Conservation (phyloP, 2,113 vertebrate species). For the Glaucidium brasilianum region DNA sequence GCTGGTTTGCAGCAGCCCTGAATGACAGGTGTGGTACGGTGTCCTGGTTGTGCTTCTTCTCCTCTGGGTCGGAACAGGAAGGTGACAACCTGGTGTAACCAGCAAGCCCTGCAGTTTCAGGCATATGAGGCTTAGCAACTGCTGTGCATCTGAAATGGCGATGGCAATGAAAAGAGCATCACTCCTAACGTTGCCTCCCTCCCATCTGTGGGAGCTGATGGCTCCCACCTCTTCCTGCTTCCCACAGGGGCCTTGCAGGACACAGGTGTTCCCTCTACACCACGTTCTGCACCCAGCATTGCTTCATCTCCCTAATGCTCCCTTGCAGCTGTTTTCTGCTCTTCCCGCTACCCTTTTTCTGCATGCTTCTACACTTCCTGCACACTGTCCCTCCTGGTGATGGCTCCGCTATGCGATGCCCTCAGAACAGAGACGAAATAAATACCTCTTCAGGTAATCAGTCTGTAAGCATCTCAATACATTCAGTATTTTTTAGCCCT, state of each 20-base stretch:
- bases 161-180: not conserved
- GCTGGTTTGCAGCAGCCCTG: not conserved
- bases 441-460: not conserved
- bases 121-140: not conserved
- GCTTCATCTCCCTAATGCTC: not conserved
- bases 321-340: not conserved
- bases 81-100: not conserved
- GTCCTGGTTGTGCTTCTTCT: not conserved
- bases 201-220: not conserved
- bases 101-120: not conserved
- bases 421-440: not conserved
- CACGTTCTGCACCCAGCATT: not conserved
- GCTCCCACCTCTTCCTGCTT: not conserved
- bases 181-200: not conserved
- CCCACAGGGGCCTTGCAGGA: not conserved
- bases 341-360: not conserved
- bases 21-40: not conserved
- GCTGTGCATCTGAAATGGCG: rapidly evolving
- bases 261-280: not conserved
- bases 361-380: rapidly evolving
- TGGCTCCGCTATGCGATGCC: rapidly evolving
- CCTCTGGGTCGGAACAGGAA: not conserved
- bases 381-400: not conserved
- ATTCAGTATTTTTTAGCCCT: not conserved
- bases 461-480: not conserved